These are phyloP conservation scores for Eriocheir sinensis DNA, from an alignment of 1,140 invertebrate species.

Conservation along the genomic window DNA sequence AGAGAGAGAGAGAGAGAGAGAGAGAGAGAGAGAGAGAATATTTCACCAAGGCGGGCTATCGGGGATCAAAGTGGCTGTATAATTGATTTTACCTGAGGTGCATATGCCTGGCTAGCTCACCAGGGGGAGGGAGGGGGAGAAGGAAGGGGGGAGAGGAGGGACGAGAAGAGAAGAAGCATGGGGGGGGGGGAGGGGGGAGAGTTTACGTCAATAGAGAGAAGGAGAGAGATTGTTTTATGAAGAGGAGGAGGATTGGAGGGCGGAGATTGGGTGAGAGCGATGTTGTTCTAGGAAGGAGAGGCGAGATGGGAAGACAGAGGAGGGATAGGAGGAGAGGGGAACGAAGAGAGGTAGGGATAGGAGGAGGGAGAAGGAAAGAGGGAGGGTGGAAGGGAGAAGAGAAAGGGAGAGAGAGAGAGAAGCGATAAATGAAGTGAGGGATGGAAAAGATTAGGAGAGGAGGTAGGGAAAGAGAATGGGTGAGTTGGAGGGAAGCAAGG, in stretches of 20 bases:
- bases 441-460: background rate
- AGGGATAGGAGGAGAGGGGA: no score
- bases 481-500: background rate
- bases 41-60: background rate
- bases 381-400: background rate
- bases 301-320: background rate
- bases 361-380: background rate
- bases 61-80: background rate
- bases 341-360: no score
- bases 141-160: background rate
- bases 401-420: no score
- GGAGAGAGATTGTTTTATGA: no score
- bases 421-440: background rate
- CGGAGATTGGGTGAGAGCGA: no score
- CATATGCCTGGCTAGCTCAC: background rate
- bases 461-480: background rate
- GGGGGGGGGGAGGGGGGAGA: no score
- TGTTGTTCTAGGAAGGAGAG: no score
- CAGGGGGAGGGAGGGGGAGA: background rate
- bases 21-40: slow-evolving; percentile 16
- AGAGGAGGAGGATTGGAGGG: no score
- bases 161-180: background rate
- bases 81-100: background rate
- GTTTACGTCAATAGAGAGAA: no score
- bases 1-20: background rate